Evolutionary conservation across 2,113 vertebrate species (phyloP).

Genomic region (Astur gentilis): DNA sequence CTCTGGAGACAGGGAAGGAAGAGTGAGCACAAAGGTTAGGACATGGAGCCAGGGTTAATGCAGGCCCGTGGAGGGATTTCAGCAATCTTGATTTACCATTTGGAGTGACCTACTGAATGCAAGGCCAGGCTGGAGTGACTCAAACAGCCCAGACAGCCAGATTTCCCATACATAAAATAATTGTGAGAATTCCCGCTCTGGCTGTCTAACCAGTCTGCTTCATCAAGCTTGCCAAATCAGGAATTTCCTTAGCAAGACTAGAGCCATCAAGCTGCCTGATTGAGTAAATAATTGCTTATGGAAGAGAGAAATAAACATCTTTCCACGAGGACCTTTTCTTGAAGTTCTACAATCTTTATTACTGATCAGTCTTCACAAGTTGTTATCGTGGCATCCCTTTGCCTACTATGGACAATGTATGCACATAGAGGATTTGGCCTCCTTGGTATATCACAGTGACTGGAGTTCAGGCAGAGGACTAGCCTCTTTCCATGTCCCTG

Average conservation of each 20-base stretch:
- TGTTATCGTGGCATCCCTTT: neutral
- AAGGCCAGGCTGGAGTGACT: neutral
- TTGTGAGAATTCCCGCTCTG: neutral
- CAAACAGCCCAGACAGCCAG: neutral
- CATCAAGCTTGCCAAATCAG: neutral
- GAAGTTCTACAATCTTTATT: neutral
- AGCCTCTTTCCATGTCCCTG: neutral
- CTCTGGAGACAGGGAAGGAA: neutral
- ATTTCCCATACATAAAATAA: neutral
- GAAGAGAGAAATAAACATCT: neutral
- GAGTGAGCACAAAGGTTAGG: neutral
- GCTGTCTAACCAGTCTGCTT: rapidly evolving
- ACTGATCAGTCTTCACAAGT: neutral
- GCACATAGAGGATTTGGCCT: neutral
- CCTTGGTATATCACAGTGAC: neutral
- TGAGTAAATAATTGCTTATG: neutral
- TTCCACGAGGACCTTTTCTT: neutral
- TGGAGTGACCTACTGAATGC: neutral
- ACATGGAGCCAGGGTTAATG: neutral
- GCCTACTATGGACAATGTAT: neutral
- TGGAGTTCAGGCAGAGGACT: neutral
- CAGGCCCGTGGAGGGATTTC: neutral
- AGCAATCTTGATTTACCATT: neutral
- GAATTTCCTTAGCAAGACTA: neutral
- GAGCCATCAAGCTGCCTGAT: neutral